Percentiles rank a stretch among this genome's conserved stretches.
These are phyloP conservation scores for Sylvilagus bachmani DNA, from an alignment of 2,113 vertebrate species.

Conservation along the genomic window DNA sequence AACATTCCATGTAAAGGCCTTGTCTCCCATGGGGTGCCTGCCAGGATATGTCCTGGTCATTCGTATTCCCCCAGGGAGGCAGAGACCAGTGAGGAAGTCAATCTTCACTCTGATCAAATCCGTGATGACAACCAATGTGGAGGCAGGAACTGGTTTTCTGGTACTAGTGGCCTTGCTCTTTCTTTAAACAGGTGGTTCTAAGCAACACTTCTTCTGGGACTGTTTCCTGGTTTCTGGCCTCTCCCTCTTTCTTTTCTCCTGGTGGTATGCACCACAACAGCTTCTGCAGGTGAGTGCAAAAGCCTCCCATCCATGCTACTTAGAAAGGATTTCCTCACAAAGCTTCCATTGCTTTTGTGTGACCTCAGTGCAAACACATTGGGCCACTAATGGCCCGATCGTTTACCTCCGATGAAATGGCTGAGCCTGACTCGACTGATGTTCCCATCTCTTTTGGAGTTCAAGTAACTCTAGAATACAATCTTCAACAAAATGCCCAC, in stretches of 20 bases:
- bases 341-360: not conserved
- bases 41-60: constrained; percentile 42
- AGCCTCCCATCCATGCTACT: not conserved
- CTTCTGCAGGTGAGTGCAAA: not conserved
- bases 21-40: constrained; percentile 36
- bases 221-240: not conserved
- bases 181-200: not conserved
- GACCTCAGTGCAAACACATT: not conserved
- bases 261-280: not conserved
- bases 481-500: not conserved
- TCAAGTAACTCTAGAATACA: not conserved
- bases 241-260: not conserved
- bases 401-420: not conserved
- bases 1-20: constrained; percentile 66
- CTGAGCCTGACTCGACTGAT: not conserved
- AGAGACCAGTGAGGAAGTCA: not conserved
- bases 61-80: not conserved
- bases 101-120: not conserved
- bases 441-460: not conserved
- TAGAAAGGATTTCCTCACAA: not conserved
- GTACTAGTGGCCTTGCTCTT: not conserved
- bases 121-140: not conserved
- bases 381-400: not conserved
- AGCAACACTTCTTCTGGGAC: not conserved
- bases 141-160: not conserved